Evolutionary conservation across 2,797 vertebrate species (phyloP), one percentile per base, ranked within the genome.

Genomic region (Trematocara caparti): DNA sequence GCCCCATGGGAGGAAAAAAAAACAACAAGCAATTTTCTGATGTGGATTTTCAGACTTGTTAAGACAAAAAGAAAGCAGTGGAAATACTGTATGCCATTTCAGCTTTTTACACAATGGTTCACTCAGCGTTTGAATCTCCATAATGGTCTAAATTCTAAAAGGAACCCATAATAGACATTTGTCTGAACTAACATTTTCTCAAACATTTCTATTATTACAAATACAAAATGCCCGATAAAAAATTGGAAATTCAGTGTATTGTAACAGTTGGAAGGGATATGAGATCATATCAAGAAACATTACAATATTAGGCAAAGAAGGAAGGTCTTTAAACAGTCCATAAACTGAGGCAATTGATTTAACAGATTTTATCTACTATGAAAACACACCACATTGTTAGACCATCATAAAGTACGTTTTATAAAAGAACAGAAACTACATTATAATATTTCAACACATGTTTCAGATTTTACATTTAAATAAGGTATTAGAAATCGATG

Each of bases 201-300:
- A 90, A 91, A 95, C 92, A 90, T 90, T 92, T 95, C 93, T 94
- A 88, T 92, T 93, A 85, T 92, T 94, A 96, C 96, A 95, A 95
- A 95, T 96, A 96, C 95, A 96, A 96, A 96, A 95, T 91, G 80
- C 92, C 93, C 86, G 86, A 95, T 96, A 95, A 86, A 96, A 93
- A 96, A 95, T 85, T 93, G 91, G 83, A 94, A 95, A 95, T 86
- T 93, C 89, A 88, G 84, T 92, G 83, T 94, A 93, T 93, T 78
- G 24, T 93, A 85, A 93, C 91, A 94, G 89, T 86, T 89, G 92
- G 89, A 93, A 92, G 91, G 92, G 91, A 91, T 87, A 94, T 92
- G 75, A 93, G 90, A 89, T 94, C 88, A 91, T 90, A 90, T 92
- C 89, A 90, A 93, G 89, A 93, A 95, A 93, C 93, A 72, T 83